Base-by-base conservation (phyloP, 2,113 vertebrate species). In the Chloropsis hardwickii region DNA sequence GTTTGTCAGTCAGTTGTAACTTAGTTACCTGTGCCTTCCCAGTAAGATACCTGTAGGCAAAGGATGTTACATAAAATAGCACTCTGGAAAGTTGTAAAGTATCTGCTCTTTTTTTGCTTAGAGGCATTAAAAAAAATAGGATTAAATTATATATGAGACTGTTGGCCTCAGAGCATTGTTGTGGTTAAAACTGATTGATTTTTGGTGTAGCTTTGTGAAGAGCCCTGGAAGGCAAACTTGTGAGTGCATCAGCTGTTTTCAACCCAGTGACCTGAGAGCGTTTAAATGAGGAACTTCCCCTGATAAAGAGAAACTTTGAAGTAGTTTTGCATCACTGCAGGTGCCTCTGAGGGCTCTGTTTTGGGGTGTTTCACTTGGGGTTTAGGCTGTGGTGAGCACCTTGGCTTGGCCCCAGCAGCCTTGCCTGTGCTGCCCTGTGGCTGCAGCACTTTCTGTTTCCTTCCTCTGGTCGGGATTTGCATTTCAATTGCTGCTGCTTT, bases 331-430 rank as follows among this genome's bases (percentile, higher is more conserved):
- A 3, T 72, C 28, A 0, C 16, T 28, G 0, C 53, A 74, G 50
- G 45, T 81, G 39, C 35, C 51, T 57, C 35, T 64, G 66, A 16
- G 8, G 2, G 51, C 50, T 61, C 0, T 27, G 2, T 15, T 62
- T 2, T 33, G 48, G 33, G 35, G 10, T 15, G 40, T 65, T 73
- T 57, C 28, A 8, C 28, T 18, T 16, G 37, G 39, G 40, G 5
- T 48, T 37, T 5, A 8, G 35, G 58, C 42, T 51, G 88, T 19
- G 58, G 1, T 48, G 14, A 45, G 27, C 58, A 9, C 0, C 0
- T 7, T 17, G 45, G 27, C 50, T 42, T 54, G 72, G 58, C 58
- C 76, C 4, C 62, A 29, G 7, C 80, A 64, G 73, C 66, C 20
- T 8, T 19, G 31, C 13, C 64, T 6, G 44, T 20, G 19, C 3